These are phyloP conservation scores for Corythoichthys haematopterus DNA, from an alignment of 2,113 vertebrate genomes.

Conservation along the genomic window DNA sequence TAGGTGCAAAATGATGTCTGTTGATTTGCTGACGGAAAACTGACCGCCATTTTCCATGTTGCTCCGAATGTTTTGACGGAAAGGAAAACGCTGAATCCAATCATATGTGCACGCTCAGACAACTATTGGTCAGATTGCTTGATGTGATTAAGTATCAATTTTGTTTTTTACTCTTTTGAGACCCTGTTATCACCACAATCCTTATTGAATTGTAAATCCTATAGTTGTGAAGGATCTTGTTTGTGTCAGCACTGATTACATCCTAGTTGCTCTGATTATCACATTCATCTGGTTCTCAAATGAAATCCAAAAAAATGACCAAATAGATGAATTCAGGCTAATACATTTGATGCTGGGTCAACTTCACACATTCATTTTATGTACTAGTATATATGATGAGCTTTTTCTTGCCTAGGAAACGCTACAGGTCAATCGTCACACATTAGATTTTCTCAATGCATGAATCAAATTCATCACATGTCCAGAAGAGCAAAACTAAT, in stretches of 20 bases:
- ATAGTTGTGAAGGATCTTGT: background rate
- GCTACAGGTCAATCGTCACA: conserved; percentile 23
- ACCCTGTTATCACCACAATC: too few relatives aligned
- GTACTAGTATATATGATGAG: conserved; percentile 10
- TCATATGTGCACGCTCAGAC: too few relatives aligned
- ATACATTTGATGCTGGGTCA: background rate
- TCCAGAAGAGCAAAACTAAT: conserved; percentile 27
- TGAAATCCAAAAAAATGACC: conserved; percentile 9
- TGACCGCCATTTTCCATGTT: too few relatives aligned
- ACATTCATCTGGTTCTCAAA: background rate
- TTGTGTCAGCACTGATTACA: conserved; percentile 2
- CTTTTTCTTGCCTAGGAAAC: conserved; percentile 1
- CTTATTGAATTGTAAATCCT: too few relatives aligned
- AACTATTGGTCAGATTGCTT: too few relatives aligned
- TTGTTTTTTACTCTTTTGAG: too few relatives aligned
- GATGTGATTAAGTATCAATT: too few relatives aligned
- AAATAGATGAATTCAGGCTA: conserved; percentile 6
- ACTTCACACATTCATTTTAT: conserved; percentile 4
- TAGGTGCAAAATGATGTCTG: too few relatives aligned
- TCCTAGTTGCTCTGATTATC: background rate
- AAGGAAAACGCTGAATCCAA: too few relatives aligned
- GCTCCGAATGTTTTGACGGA: too few relatives aligned
- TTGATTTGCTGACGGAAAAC: too few relatives aligned
- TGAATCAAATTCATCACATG: conserved; percentile 28
- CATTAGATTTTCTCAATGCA: conserved; percentile 25